These are phyloP conservation scores for Discoglossus pictus DNA, from an alignment of 2,797 vertebrate genomes.

Conservation along the genomic window DNA sequence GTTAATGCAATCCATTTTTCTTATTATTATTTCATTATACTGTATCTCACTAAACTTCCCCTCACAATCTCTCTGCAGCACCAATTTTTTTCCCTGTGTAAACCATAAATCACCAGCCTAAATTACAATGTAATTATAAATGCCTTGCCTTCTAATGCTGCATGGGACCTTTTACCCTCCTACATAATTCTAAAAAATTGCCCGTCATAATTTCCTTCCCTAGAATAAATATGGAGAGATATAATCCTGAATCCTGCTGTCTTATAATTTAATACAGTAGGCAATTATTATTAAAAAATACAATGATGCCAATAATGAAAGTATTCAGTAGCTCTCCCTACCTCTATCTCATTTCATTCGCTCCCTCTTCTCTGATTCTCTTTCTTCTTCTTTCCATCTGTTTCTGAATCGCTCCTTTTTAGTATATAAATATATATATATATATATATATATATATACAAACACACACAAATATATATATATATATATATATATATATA, in stretches of 20 bases:
- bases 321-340: constrained; percentile 58
- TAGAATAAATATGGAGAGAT: constrained; percentile 77
- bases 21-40: constrained; percentile 98
- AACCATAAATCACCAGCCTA: constrained; percentile 88
- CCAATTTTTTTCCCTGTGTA: constrained; percentile 83
- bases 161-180: constrained; percentile 88
- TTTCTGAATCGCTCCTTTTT: too few species aligned
- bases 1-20: constrained; percentile 63
- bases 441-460: too few species aligned
- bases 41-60: constrained; percentile 85
- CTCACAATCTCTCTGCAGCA: constrained; percentile 78
- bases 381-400: too few species aligned
- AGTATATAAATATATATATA: too few species aligned
- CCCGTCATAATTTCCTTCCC: constrained; percentile 82
- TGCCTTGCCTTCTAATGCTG: constrained; percentile 95
- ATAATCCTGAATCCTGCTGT: constrained; percentile 75
- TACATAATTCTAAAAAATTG: constrained; percentile 98
- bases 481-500: too few species aligned
- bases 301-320: constrained; percentile 73
- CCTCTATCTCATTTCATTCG: too few species aligned
- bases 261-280: constrained; percentile 79
- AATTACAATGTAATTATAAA: constrained; percentile 99
- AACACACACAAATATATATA: too few species aligned
- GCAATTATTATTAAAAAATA: constrained; percentile 78
- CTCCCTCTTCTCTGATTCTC: too few species aligned